phyloP scores from a whole-genome alignment of 2,888 invertebrate genomes.

The Boloria selene region DNA sequence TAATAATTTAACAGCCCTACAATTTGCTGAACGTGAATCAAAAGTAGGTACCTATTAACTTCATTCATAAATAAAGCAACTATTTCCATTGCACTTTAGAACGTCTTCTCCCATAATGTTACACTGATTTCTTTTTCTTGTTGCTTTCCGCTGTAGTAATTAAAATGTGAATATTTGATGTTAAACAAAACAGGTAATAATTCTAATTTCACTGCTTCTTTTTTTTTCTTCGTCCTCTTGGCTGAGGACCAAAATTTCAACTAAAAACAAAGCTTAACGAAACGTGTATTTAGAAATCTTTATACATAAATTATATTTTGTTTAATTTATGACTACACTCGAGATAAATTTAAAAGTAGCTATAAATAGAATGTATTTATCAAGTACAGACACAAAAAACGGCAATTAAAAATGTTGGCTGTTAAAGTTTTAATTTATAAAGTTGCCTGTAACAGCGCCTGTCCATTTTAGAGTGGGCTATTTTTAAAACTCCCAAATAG shows the following conservation, averaged over 20 bases:
- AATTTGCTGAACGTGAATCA: constrained; percentile 5
- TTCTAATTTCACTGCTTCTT: no score
- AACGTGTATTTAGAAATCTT: constrained; percentile 12
- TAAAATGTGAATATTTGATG: no score
- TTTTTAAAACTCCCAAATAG: constrained; percentile 41
- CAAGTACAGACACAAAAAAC: constrained; percentile 36
- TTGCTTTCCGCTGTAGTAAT: no score
- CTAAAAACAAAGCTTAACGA: neutral
- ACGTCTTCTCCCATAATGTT: constrained; percentile 17
- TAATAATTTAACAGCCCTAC: constrained; percentile 13
- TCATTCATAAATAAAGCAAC: constrained; percentile 12
- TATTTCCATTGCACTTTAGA: constrained; percentile 19
- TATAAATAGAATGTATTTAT: constrained; percentile 34
- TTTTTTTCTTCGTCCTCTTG: neutral
- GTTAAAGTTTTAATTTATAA: constrained; percentile 42
- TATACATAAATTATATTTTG: constrained; percentile 16
- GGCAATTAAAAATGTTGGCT: constrained; percentile 37
- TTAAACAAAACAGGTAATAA: no score
- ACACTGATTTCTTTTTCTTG: constrained; percentile 10
- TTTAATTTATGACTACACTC: constrained; percentile 24
- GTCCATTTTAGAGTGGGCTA: constrained; percentile 40
- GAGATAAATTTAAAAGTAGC: constrained; percentile 26
- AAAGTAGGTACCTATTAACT: constrained; percentile 3
- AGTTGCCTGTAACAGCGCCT: constrained; percentile 39
- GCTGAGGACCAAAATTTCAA: neutral